Evolutionary conservation across 2,888 invertebrate species (phyloP).

Genomic region (Drosophila fungiperda): DNA sequence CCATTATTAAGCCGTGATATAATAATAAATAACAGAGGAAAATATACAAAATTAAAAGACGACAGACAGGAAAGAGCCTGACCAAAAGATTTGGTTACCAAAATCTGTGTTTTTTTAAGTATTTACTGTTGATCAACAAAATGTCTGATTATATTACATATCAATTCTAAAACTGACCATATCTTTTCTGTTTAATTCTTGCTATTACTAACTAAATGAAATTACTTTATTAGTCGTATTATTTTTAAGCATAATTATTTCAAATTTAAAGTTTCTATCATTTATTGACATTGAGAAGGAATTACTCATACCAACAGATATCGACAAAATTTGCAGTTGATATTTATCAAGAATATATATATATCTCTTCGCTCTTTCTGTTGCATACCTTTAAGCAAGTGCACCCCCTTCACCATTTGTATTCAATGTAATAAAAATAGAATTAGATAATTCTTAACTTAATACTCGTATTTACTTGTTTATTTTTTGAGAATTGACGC

Average conservation of each 20-base stretch:
- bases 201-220: background rate
- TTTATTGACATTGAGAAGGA: background rate
- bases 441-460: background rate
- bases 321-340: background rate
- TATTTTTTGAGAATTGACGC: background rate
- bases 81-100: background rate
- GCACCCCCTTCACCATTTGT: background rate
- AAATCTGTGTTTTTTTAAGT: background rate
- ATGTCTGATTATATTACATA: background rate
- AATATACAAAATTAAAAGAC: background rate
- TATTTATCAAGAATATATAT: background rate
- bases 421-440: background rate
- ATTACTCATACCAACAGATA: background rate
- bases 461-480: background rate
- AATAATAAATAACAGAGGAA: background rate
- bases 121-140: background rate
- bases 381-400: background rate
- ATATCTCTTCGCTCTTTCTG: background rate
- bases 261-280: too few species aligned
- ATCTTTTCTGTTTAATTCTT: background rate
- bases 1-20: background rate
- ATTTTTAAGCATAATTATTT: background rate
- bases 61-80: background rate
- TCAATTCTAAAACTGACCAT: background rate
- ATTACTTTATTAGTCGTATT: background rate